Evolutionary conservation across 92 coral and sea anemone genomes (phyloP).

Genomic region (Palythoa caribaeorum): DNA sequence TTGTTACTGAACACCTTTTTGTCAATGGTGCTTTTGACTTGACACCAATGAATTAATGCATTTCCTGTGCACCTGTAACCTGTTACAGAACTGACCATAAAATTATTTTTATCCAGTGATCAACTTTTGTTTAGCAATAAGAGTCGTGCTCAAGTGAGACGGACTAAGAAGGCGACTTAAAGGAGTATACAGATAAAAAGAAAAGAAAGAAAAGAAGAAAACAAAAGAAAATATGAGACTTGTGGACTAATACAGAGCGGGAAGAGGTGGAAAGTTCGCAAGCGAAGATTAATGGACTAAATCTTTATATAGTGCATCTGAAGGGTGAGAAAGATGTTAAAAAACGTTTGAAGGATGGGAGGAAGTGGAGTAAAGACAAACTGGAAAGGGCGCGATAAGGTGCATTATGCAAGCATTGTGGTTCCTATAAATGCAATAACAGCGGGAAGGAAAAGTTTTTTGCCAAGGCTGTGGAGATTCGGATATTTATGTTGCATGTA

Average conservation of each 20-base stretch:
- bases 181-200: neutral
- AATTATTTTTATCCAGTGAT: too few species aligned
- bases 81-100: too few species aligned
- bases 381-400: slow-evolving; percentile 62
- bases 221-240: neutral
- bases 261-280: neutral
- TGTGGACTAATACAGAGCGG: neutral
- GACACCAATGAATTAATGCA: too few species aligned
- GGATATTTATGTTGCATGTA: slow-evolving; percentile 51
- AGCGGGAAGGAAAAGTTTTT: neutral
- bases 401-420: slow-evolving; percentile 69
- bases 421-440: slow-evolving; percentile 57
- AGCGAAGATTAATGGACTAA: neutral
- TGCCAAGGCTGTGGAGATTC: slow-evolving; percentile 65
- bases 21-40: neutral
- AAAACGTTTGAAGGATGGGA: slow-evolving; percentile 44
- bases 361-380: slow-evolving; percentile 69
- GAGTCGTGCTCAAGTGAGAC: neutral
- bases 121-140: too few species aligned
- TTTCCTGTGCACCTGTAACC: too few species aligned
- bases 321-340: too few species aligned
- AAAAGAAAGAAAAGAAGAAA: neutral
- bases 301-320: neutral
- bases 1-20: neutral
- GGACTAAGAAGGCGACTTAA: neutral